Base-by-base conservation (phyloP, 1,140 invertebrate species). In the Galleria mellonella region DNA sequence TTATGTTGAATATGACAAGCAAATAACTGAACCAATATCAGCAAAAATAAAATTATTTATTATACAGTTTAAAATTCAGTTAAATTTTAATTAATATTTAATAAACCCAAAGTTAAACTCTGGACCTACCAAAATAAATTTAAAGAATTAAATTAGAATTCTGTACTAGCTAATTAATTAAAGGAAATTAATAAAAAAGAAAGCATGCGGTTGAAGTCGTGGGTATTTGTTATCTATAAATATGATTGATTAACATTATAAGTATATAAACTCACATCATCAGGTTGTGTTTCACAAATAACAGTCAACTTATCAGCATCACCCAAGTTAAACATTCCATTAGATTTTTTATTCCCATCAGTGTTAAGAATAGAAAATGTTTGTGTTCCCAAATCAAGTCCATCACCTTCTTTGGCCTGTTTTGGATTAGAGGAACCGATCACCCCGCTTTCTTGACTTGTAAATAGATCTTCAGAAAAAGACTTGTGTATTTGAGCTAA, bases 361-460 rank as follows among this genome's bases (percentile, higher is more conserved):
- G 57, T 48, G 32, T 68, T 49, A 9, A 66, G 40, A 27, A 79
- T 78, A 2, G 75, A 79, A 53, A 83, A 76, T 37, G 75, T 69
- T 41, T 81, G 72, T 17, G 70, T 69, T 6, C 57, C 60, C 12
- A 70, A 51, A 13, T 72, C 59, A 28, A 38, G 14, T 6, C 58
- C 42, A 42, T 56, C 61, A 23, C n/a, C n/a, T n/a, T 23, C 17
- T 23, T 23, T 23, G 6, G 17, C 2, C 17, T 23, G 17, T 23
- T 23, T 23, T 23, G 2, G 17, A 13, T 37, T 37, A n/a, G 35
- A 13, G 14, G 9, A 7, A n/a, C n/a, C 9, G 9, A 14, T 8
- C 9, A 31, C 9, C 15, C 17, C 32, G 27, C 52, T 68, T 28
- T 60, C 64, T 64, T 74, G 77, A 32, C 68, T 77, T 13, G 58